Base-by-base conservation (phyloP, 2,888 invertebrate species). In the Chesias legatella region DNA sequence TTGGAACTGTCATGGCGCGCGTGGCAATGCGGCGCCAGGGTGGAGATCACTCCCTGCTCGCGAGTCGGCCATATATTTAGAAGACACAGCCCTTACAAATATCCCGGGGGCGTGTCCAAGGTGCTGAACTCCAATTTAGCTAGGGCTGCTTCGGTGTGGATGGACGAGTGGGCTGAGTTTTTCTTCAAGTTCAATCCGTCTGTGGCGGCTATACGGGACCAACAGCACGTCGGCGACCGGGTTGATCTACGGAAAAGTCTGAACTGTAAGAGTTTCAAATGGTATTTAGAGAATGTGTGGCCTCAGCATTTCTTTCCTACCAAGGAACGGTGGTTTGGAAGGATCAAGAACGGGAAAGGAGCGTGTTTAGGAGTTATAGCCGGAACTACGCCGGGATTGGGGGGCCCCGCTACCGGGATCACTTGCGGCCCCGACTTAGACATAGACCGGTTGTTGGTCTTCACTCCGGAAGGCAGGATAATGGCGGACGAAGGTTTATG, bases 151-250 rank as follows among this genome's bases (percentile, higher is more conserved):
- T 90, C 95, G 1, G 98, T 98, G 0, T 99, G 99, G 99, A 95
- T 99, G 95, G 99, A 99, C 69, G 95, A 98, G 38, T 98, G 98
- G 95, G 94, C 95, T 7, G 93, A 95, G 48, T 97, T 98, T 76
- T 96, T 93, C 67, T 96, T 96, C 73, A 95, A 94, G 69, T 94
- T 96, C 58, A 96, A 95, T 67, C 92, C 90, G 54, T 90, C 93
- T 24, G 91, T 94, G 0, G 90, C 90, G 0, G 67, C 77, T 0
- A 73, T 75, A 34, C 88, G 90, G 13, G 90, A 91, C 32, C 84
- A 90, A 37, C 93, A 95, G 57, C 83, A 90, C 42, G 89, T 93
- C 0, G 84, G 82, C 0, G 84, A 90, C 20, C 86, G 99, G 36
- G 58, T 94, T 7, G 90, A 91, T 13, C 76, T 98, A 25, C 88